Base-by-base conservation (phyloP, 2,113 vertebrate species). In the Nibea coibor region DNA sequence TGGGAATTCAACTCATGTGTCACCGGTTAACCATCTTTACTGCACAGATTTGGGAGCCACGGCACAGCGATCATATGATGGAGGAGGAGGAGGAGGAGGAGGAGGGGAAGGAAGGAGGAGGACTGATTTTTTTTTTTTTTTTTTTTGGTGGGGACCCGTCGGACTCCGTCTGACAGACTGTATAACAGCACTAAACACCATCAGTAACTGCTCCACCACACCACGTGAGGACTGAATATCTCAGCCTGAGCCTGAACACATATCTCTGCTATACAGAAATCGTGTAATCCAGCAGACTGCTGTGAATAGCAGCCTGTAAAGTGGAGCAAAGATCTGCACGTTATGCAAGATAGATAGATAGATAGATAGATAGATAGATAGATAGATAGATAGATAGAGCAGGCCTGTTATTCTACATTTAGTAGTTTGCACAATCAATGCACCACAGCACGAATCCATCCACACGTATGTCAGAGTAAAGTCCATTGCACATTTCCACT, bases 1-100 rank as follows among this genome's bases (percentile, higher is more conserved):
- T 81, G 77, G 87, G 76, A 82, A 90, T 91, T 73, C 80, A 85
- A 78, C 68, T 73, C 82, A 64, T 70, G 80, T 84, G 80, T 85
- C 81, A 89, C 73, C 57, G 39, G 68, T 83, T 64, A 74, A 85
- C 43, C 43, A 65, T 75, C 83, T 80, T 73, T 50, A 68, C 12
- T 31, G 59, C 66, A 84, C 53, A 43, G 16, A 67, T 72, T 57
- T 69, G 70, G 69, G 62, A 62, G 54, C 53, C 39, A 48, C 3
- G 28, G 58, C 28, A 75, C 15, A 12, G 45, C 10, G 26, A 5
- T n/a, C 19, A 22, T 43, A 48, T 67, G 59, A 83, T 54, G 8
- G 72, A 39, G 35, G 35, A 39, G 35, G 35, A 39, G 35, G 72
- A 39, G 35, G 35, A 31, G 28, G 28, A 35, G 35, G 35, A 35